Percentiles rank a stretch among this genome's conserved stretches.
phyloP scores from a whole-genome alignment of 2,113 vertebrate species.

The Lycaon pictus region DNA sequence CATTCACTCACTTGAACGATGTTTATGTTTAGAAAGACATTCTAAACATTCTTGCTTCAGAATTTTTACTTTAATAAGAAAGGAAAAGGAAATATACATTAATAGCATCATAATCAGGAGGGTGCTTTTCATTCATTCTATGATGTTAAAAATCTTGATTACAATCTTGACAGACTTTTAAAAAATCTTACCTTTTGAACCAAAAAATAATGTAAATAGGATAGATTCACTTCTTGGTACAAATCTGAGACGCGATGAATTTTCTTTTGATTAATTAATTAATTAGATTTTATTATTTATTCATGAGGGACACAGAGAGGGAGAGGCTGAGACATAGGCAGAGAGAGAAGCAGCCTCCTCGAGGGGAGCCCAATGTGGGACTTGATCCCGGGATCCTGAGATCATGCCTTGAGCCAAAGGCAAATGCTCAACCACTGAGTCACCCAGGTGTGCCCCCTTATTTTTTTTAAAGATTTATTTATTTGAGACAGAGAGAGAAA shows the following conservation, averaged over 20 bases:
- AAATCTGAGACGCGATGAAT: not conserved
- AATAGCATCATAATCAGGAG: not conserved
- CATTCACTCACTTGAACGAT: not conserved
- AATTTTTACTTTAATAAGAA: not conserved
- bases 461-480: not conserved
- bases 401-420: no score
- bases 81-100: not conserved
- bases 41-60: not conserved
- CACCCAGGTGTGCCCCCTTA: no score
- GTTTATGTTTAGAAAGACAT: not conserved
- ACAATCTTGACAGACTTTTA: not conserved
- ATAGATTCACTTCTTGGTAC: not conserved
- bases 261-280: not conserved
- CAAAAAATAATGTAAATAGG: not conserved
- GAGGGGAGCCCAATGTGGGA: no score
- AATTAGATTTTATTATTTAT: no score
- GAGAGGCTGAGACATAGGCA: no score
- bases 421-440: no score
- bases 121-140: not conserved
- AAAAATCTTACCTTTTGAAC: conserved; percentile 1
- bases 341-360: no score
- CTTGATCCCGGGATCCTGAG: no score
- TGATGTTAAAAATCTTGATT: not conserved
- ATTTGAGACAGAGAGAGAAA: not conserved
- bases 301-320: no score